Evolutionary conservation across 23 tunicate species (phyloP), one percentile per base, ranked within the genome.

Genomic region (Diplosoma virens): DNA sequence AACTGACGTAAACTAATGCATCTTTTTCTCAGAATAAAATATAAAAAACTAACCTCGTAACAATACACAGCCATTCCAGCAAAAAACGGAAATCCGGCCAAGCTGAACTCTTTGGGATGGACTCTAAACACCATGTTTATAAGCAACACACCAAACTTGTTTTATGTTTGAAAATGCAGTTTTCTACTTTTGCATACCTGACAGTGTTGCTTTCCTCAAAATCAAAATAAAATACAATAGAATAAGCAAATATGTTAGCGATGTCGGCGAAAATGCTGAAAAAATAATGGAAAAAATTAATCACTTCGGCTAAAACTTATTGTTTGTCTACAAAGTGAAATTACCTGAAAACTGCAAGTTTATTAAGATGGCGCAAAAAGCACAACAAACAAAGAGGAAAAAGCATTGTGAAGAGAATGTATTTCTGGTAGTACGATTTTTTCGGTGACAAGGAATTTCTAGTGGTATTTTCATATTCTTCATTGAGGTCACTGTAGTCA

Each of bases 21-120:
- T n/a, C n/a, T n/a, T n/a, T n/a, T n/a, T n/a, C n/a, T n/a, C n/a
- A n/a, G n/a, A n/a, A n/a, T n/a, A n/a, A n/a, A n/a, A n/a, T n/a
- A n/a, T n/a, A n/a, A n/a, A n/a, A n/a, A n/a, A n/a, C n/a, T n/a
- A 11, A 72, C 92, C 84, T 94, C 99, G 54, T 94, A 94, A 48
- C 99, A 94, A 56, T 94, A 94, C 25, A 94, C 93, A 17, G 99
- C 95, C 85, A 94, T 88, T 31, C 99, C 99, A 54, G 89, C 88
- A 67, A 94, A 94, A 58, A 94, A 94, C 26, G 99, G 99, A 37
- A 94, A 81, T 30, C 99, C 99, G 16, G 89, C 50, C 29, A 94
- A 28, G 59, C 88, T 88, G 83, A 94, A 76, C 75, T 94, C 99
- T 60, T 87, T 88, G 0, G 99, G 99, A 67, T 94, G 95, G 32